Base-by-base conservation (phyloP, 1,140 invertebrate species). In the Radopholus similis region DNA sequence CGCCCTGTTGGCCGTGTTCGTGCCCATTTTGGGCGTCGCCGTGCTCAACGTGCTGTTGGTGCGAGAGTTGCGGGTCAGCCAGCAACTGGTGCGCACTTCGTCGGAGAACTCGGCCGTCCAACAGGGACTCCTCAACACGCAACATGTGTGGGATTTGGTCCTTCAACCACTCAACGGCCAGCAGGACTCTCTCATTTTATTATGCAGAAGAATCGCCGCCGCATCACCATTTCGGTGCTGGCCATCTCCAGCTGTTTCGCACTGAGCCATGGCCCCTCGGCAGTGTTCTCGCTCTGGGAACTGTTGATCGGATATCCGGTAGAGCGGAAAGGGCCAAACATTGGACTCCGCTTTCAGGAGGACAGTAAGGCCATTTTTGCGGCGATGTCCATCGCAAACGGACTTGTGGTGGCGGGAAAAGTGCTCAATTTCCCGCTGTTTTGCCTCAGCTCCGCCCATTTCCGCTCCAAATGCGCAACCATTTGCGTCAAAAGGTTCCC, bases 261-360 rank as follows among this genome's bases (percentile, higher is more conserved):
- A 15, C 28, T 82, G 1, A 81, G 79, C 15, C 79, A 81, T 64
- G 79, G 80, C 9, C 79, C 79, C 23, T 81, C 79, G 8, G 80
- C 79, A n/a, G 68, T 81, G 11, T 71, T 82, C 66, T 73, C 69
- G 3, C 35, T 81, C n/a, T 76, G 71, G 65, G 79, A 81, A 51
- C 62, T 82, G 11, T 62, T 83, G 6, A 69, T 68, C 4, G 74
- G 71, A n/a, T 81, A 80, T 62, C 51, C 65, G 23, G 64, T 68
- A 23, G 40, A 47, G 15, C 38, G 18, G 18, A 42, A 42, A 42
- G 38, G 11, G 18, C 18, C 38, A 42, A 42, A 42, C 11, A 13
- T 13, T 42, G 11, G 18, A 42, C 18, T 42, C 1, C 38, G 11
- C 3, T 47, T 60, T 38, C 18, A 62, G 58, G 9, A 35, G 18